Percentiles rank a stretch among this genome's conserved stretches.
Conservation (phyloP, 2,888 invertebrate genomes). For the Folsomia manolachei region DNA sequence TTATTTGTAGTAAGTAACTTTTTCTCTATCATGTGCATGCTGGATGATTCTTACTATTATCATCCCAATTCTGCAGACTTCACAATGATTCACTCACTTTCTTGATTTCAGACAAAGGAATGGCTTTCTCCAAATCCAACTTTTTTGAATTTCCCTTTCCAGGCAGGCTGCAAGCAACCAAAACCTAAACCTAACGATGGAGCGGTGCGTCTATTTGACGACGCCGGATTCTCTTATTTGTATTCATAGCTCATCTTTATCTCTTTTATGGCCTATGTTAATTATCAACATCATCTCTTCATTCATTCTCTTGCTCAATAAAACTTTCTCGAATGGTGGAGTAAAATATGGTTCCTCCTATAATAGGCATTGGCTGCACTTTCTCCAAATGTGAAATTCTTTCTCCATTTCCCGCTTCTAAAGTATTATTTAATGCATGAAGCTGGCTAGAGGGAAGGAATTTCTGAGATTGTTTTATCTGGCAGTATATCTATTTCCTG, state of each 20-base stretch:
- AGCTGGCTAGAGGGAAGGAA: too few species aligned
- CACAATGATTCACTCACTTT: not conserved
- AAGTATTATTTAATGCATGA: not conserved
- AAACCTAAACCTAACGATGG: too few species aligned
- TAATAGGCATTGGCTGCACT: not conserved
- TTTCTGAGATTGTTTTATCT: not conserved
- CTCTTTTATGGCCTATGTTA: conserved; percentile 25
- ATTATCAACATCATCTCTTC: conserved; percentile 23
- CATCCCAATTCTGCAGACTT: not conserved
- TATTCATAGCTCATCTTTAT: conserved; percentile 24
- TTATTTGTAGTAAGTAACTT: not conserved
- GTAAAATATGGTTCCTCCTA: not conserved
- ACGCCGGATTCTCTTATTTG: conserved; percentile 17
- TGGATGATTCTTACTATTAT: too few species aligned
- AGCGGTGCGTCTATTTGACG: not conserved
- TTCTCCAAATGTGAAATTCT: not conserved
- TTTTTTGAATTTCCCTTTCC: not conserved
- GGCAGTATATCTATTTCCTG: not conserved
- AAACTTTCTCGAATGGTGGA: conserved; percentile 16
- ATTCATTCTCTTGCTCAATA: conserved; percentile 9
- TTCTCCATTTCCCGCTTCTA: not conserved
- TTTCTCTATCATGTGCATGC: not conserved
- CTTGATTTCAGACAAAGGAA: not conserved
- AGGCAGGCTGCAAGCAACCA: not conserved
- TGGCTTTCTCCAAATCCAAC: not conserved